Conservation (phyloP, 2,888 invertebrate species). For the Seladonia tumulorum region DNA sequence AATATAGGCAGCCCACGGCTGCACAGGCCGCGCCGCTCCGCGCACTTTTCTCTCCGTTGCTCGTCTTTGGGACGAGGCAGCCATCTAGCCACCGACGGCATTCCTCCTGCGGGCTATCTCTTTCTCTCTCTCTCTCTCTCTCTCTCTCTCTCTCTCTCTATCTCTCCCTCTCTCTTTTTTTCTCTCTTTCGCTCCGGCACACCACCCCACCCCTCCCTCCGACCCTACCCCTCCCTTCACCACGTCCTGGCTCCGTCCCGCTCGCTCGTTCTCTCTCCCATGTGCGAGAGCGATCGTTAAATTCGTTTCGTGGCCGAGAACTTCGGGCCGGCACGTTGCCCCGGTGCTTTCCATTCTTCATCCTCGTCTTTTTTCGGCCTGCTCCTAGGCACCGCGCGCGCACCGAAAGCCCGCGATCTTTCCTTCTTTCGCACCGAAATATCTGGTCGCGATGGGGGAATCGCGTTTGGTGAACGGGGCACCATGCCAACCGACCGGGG, state of each 20-base stretch:
- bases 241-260: neutral
- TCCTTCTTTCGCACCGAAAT: constrained; percentile 29
- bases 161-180: constrained; percentile 14
- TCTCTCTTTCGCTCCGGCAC: constrained; percentile 32
- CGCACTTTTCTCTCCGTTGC: constrained; percentile 68
- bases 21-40: constrained; percentile 69
- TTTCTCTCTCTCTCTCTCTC: constrained; percentile 15
- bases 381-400: constrained; percentile 7
- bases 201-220: constrained; percentile 37
- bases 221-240: constrained; percentile 36
- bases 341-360: constrained; percentile 43
- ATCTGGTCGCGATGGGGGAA: constrained; percentile 17
- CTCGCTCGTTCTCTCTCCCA: constrained; percentile 57
- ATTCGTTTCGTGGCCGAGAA: constrained; percentile 75
- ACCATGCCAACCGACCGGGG: neutral
- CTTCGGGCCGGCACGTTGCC: constrained; percentile 67
- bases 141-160: constrained; percentile 40
- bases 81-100: constrained; percentile 70
- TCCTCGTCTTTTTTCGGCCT: constrained; percentile 22
- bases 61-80: constrained; percentile 66
- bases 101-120: constrained; percentile 64
- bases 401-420: constrained; percentile 7
- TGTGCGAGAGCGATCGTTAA: constrained; percentile 74
- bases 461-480: constrained; percentile 5
- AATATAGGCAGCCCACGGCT: constrained; percentile 78